Evolutionary conservation across 2,113 vertebrate species (phyloP).

Genomic region (Thomomys bottae): DNA sequence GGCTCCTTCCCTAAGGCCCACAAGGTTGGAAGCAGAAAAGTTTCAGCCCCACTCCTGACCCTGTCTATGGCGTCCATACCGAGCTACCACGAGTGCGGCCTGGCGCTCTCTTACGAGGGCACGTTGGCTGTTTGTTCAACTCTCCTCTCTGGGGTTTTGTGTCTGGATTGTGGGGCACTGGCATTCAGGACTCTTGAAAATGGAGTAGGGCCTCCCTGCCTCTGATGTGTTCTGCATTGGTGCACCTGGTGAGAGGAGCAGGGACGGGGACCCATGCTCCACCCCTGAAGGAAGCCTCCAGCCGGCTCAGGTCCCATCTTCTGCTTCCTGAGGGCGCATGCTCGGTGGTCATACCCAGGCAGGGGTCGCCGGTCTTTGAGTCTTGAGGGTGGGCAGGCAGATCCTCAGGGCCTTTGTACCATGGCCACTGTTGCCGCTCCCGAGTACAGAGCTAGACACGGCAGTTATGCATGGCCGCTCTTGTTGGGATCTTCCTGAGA

Average conservation of each 20-base stretch:
- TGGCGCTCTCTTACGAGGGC: too few relatives aligned
- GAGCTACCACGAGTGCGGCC: background rate
- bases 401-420: background rate
- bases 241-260: too few relatives aligned
- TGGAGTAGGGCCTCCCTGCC: background rate
- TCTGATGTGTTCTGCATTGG: too few relatives aligned
- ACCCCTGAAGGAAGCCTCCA: background rate
- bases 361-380: background rate
- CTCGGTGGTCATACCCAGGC: background rate
- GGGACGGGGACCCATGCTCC: background rate
- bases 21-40: fast-evolving
- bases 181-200: background rate
- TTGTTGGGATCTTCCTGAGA: background rate
- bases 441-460: background rate
- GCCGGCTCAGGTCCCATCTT: background rate
- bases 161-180: background rate
- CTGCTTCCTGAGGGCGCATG: background rate
- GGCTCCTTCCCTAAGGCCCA: background rate
- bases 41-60: background rate
- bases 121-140: too few relatives aligned
- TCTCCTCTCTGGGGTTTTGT: too few relatives aligned
- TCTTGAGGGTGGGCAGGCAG: background rate
- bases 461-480: fast-evolving
- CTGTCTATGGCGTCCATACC: background rate
- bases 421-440: fast-evolving